Evolutionary conservation across 2,888 invertebrate species (phyloP).

Genomic region (Aphidius colemani): DNA sequence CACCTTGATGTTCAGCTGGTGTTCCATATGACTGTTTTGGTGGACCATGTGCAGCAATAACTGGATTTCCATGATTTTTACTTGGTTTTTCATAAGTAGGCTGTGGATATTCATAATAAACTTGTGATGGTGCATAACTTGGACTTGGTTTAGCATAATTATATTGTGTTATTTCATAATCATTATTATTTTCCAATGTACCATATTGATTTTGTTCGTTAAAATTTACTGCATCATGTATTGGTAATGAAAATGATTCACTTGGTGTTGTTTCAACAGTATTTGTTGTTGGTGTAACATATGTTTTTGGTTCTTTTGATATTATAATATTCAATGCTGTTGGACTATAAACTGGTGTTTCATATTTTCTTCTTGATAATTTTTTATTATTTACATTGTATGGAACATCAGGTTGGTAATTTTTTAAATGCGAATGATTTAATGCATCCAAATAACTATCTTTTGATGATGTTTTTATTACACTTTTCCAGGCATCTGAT

Average conservation of each 20-base stretch:
- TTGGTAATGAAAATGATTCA: constrained; percentile 42
- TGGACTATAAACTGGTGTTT: constrained; percentile 43
- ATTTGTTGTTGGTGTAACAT: constrained; percentile 44
- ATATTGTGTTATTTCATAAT: constrained; percentile 30
- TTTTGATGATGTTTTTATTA: constrained; percentile 31
- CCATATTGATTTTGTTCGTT: constrained; percentile 32
- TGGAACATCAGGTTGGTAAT: constrained; percentile 47
- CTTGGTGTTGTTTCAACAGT: constrained; percentile 40
- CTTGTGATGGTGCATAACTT: constrained; percentile 21
- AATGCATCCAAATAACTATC: constrained; percentile 73
- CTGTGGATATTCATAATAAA: constrained; percentile 27
- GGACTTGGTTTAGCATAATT: constrained; percentile 25
- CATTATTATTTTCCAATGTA: constrained; percentile 35
- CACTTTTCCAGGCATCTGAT: constrained; percentile 22
- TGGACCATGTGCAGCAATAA: constrained; percentile 28
- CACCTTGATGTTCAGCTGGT: constrained; percentile 50
- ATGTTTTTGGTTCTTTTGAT: constrained; percentile 39
- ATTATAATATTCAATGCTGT: constrained; percentile 5
- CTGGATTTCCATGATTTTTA: constrained; percentile 14
- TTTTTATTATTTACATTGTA: constrained; percentile 31
- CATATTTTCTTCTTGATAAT: constrained; percentile 43
- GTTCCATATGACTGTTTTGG: constrained; percentile 43
- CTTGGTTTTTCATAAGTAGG: constrained; percentile 45
- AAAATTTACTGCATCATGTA: constrained; percentile 35
- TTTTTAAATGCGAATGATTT: constrained; percentile 64